Evolutionary conservation across 2,113 vertebrate species (phyloP), one percentile per base, ranked within the genome.

Genomic region (Corythoichthys intestinalis): DNA sequence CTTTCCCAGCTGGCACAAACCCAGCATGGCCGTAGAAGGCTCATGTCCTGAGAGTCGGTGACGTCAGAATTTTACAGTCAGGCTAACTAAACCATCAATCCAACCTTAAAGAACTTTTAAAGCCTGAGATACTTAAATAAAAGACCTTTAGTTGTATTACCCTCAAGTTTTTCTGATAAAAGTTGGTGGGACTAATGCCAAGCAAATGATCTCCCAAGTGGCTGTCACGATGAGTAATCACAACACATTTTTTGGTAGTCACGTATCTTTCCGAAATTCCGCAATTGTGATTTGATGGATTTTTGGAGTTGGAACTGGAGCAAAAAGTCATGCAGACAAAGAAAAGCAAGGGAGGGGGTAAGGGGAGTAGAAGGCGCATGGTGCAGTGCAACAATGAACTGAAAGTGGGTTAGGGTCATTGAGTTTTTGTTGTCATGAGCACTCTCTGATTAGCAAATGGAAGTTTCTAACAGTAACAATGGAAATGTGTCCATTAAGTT

Each of bases 1-100:
- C 82, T 87, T 89, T 90, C 86, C 76, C 53, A 79, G 70, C 83
- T 86, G 87, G 78, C 86, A 57, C 66, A 50, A 53, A 78, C 61
- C 75, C 82, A 81, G 66, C 75, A 72, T 75, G 69, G 74, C 80
- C 73, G 71, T 76, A 78, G 74, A 83, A 85, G 78, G 80, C 82
- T 66, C 38, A n/a, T 61, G 74, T 79, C 58, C 68, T 72, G 81
- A 52, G 73, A n/a, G 60, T 41, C 62, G 3, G 17, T 73, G 61
- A 78, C 52, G 41, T 75, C 64, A 62, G 69, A 65, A 48, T 61
- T 49, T 69, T 14, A 44, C 28, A 70, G 15, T 61, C 28, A 10
- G 56, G 37, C 56, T 37, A 58, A 58, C 6, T 28, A 1, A 12
- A 69, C 9, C n/a, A 57, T 44, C 46, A 61, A 68, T 62, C 49